Percentiles rank a stretch among this genome's conserved stretches.
Evolutionary conservation across 2,113 vertebrate genomes (phyloP).

Genomic region (Lepisosteus oculatus): DNA sequence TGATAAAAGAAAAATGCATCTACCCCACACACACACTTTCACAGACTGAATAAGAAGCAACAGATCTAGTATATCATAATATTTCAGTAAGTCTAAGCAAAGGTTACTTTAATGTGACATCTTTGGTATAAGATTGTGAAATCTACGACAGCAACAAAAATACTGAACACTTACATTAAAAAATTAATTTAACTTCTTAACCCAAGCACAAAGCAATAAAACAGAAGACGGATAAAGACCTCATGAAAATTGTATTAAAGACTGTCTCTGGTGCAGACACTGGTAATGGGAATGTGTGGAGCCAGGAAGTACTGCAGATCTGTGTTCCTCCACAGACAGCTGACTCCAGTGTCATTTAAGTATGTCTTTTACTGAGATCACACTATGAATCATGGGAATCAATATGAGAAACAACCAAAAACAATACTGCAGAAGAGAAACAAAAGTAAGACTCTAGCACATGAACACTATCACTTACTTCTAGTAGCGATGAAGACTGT

Average conservation of each 20-base stretch:
- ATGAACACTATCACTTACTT: not conserved
- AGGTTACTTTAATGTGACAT: too few species aligned
- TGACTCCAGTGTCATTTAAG: constrained; percentile 66
- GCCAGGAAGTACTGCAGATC: constrained; percentile 57
- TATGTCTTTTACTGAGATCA: constrained; percentile 55
- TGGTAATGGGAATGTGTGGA: constrained; percentile 59
- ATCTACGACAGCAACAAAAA: too few species aligned
- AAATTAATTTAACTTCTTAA: constrained; percentile 42
- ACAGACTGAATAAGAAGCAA: too few species aligned
- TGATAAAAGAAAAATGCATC: too few species aligned
- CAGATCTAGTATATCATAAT: too few species aligned
- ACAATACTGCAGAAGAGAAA: not conserved
- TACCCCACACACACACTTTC: too few species aligned
- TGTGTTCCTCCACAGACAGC: constrained; percentile 62
- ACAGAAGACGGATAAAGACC: constrained; percentile 47
- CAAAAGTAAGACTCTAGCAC: too few species aligned
- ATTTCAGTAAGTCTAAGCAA: too few species aligned
- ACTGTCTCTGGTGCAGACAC: constrained; percentile 62
- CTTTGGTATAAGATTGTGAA: too few species aligned
- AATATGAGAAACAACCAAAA: constrained; percentile 42
- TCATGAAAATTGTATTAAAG: constrained; percentile 66
- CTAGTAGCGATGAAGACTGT: constrained; percentile 23
- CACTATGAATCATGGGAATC: constrained; percentile 66
- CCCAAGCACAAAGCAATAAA: constrained; percentile 50
- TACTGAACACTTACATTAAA: not conserved